Conservation (phyloP, 2,113 vertebrate genomes). For the Grallaria varia region DNA sequence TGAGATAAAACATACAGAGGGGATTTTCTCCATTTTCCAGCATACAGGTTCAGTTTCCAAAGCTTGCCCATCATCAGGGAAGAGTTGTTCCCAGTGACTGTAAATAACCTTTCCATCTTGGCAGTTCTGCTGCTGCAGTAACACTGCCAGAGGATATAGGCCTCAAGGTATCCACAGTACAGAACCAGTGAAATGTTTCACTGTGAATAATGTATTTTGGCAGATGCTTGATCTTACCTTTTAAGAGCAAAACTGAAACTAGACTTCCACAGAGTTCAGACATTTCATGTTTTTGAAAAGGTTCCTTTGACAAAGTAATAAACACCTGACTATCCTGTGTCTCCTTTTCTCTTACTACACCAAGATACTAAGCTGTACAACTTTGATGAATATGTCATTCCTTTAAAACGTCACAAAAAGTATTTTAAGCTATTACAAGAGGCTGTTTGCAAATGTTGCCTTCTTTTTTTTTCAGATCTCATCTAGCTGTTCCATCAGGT, state of each 20-base stretch:
- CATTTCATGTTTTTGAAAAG: slow-evolving; percentile 7
- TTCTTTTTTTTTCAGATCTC: not conserved
- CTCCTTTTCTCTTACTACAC: not conserved
- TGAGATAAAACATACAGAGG: not conserved
- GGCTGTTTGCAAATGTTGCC: not conserved
- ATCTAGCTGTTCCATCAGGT: not conserved
- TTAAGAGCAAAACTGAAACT: slow-evolving; percentile 42
- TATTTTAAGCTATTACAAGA: not conserved
- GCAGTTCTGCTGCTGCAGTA: slow-evolving; percentile 1
- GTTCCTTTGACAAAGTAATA: slow-evolving; percentile 26
- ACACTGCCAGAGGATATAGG: slow-evolving; percentile 1
- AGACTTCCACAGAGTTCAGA: slow-evolving; percentile 26
- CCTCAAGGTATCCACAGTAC: slow-evolving; percentile 15
- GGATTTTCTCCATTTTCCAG: not conserved
- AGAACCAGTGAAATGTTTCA: slow-evolving; percentile 44
- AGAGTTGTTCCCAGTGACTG: not conserved
- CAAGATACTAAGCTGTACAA: not conserved
- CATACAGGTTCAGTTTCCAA: not conserved
- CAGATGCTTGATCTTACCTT: slow-evolving; percentile 47
- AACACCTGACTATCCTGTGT: not conserved
- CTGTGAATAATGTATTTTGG: slow-evolving; percentile 55
- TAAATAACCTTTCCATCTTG: slow-evolving; percentile 44
- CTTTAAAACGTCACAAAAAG: not conserved
- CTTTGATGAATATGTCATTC: not conserved
- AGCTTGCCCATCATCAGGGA: not conserved